Evolutionary conservation across 1,140 invertebrate genomes (phyloP), one percentile per base, ranked within the genome.

Genomic region (Halictus rubicundus): DNA sequence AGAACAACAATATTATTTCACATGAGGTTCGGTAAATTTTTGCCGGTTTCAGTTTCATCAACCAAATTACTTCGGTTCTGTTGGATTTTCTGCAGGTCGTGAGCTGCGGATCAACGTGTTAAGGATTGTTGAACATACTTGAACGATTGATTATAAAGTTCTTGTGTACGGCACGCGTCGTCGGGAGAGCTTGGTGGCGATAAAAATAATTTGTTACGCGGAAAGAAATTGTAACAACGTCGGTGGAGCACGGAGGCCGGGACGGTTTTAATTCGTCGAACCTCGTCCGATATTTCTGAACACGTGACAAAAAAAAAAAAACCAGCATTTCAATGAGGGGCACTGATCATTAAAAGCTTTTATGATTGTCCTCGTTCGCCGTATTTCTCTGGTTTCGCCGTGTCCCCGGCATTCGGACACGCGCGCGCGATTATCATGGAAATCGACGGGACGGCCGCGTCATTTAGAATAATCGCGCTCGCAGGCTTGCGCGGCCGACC

Each of bases 391-490:
- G 10, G 42, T 46, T 46, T 9, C 14, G 12, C n/a, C 6, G 32
- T 25, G 16, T 7, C 7, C 27, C 32, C 19, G 60, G 16, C 27
- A 32, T 23, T 16, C 7, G 46, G 5, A 25, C 12, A 64, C 19
- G 12, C 5, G 37, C 21, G 9, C 21, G 27, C 23, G 52, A 65
- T 57, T 54, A 65, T 74, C 64, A 57, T 37, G 6, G 32, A 16
- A 37, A 27, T 32, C 52, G 14, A 74, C 32, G 9, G 25, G 14
- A 74, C 32, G 9, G 25, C 0, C 21, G n/a, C 21, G 25, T 25
- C 63, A 19, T 75, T 75, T 75, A 68, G 52, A 72, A 61, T 52
- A 68, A 79, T 61, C 42, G 2, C 39, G 32, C 68, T 64, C 60
- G 71, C 52, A 46, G 42, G 42, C 42, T 42, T 76, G 4, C 57